Conservation (phyloP, 1,140 invertebrate species). For the Harlomillsia oculata region DNA sequence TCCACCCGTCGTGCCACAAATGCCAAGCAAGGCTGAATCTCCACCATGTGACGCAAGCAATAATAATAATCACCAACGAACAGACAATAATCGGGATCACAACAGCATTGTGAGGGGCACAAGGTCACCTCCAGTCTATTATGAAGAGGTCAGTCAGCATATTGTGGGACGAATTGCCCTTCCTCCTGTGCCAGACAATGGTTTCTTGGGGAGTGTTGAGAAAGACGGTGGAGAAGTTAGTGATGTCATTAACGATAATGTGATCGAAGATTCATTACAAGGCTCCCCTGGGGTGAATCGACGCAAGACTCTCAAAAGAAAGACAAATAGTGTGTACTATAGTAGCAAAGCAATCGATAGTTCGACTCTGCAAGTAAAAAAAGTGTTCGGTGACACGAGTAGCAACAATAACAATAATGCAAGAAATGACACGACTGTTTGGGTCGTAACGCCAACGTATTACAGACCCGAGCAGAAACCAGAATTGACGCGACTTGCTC, state of each 20-base stretch:
- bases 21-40: conserved; percentile 3
- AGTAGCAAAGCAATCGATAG: no score
- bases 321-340: conserved; percentile 4
- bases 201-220: neutral
- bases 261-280: no score
- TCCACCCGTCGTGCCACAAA: conserved; percentile 3
- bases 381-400: no score
- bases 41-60: conserved; percentile 1
- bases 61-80: conserved; percentile 4
- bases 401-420: no score
- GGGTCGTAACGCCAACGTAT: conserved; percentile 33
- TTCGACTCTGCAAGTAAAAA: neutral
- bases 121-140: no score
- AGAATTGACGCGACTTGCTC: conserved; percentile 31
- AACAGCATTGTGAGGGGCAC: neutral
- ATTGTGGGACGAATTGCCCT: no score
- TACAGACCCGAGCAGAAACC: conserved; percentile 33
- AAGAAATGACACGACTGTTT: no score
- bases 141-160: no score
- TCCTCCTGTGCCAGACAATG: no score
- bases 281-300: neutral
- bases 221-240: neutral
- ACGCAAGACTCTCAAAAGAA: neutral
- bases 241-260: neutral
- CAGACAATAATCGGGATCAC: neutral